phyloP scores from a whole-genome alignment of 2,797 vertebrate genomes.

The Sebastes reedi region DNA sequence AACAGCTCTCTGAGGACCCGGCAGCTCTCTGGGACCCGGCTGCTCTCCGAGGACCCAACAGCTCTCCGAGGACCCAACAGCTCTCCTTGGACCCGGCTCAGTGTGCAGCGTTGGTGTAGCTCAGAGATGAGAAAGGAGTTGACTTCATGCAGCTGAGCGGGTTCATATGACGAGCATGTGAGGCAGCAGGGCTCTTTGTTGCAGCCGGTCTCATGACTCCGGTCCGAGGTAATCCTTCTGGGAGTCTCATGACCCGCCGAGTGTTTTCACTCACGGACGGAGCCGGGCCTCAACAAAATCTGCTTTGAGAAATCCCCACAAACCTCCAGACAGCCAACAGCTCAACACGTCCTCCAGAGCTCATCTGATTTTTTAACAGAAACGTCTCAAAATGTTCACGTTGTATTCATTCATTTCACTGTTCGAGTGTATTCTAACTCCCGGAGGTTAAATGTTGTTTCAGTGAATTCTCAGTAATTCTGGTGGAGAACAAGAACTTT shows the following conservation, averaged over 20 bases:
- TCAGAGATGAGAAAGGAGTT: neutral
- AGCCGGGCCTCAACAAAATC: neutral
- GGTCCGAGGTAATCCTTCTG: neutral
- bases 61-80: neutral
- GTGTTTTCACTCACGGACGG: too few relatives aligned
- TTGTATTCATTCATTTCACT: neutral
- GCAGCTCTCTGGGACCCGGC: too few relatives aligned
- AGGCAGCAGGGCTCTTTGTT: neutral
- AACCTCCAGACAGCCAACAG: neutral
- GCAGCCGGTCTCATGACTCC: neutral
- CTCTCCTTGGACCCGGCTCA: neutral
- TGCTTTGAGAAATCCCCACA: neutral
- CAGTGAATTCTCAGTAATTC: neutral
- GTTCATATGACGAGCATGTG: neutral
- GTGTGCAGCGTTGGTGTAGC: neutral
- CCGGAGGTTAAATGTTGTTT: neutral
- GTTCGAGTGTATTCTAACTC: neutral
- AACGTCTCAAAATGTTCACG: neutral
- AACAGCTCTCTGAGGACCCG: too few relatives aligned
- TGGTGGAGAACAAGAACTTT: neutral
- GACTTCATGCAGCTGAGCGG: neutral
- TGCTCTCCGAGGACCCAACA: too few relatives aligned
- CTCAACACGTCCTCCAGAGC: too few relatives aligned
- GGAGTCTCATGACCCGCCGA: neutral
- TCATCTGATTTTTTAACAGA: too few relatives aligned